These are phyloP conservation scores for Machimus rusticus DNA, from an alignment of 2,888 invertebrate species.

Conservation along the genomic window DNA sequence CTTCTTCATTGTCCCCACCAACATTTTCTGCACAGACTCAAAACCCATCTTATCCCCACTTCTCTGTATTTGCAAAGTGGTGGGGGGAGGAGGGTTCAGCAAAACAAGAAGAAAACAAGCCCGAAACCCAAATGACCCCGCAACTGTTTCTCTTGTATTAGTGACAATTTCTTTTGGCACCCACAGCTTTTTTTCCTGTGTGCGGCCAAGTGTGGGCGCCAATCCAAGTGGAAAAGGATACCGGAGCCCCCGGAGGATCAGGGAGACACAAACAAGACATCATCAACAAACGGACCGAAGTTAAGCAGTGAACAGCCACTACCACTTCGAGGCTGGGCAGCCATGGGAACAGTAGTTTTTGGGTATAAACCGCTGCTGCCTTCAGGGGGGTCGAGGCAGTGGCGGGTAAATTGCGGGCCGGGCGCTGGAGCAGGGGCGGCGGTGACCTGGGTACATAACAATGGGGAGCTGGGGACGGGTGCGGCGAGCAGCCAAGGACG, in stretches of 20 bases:
- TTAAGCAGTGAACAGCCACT: conserved; percentile 17
- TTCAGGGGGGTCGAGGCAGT: not conserved
- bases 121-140: not conserved
- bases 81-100: no score
- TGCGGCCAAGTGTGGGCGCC: not conserved
- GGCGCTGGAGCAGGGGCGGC: not conserved
- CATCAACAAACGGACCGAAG: conserved; percentile 32
- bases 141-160: not conserved
- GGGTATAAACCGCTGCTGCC: not conserved
- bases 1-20: not conserved
- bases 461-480: not conserved
- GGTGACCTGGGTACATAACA: not conserved
- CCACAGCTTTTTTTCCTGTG: not conserved
- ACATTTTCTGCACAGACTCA: conserved; percentile 34
- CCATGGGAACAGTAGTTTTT: not conserved
- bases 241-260: not conserved
- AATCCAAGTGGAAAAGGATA: conserved; percentile 41
- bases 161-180: conserved; percentile 21
- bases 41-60: not conserved
- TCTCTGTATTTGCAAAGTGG: not conserved
- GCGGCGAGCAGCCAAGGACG: not conserved
- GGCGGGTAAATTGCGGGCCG: not conserved
- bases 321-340: conserved; percentile 1
- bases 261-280: conserved; percentile 39
- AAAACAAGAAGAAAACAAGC: not conserved